Conservation (phyloP, 2,888 invertebrate species). For the Margaritifera margaritifera region DNA sequence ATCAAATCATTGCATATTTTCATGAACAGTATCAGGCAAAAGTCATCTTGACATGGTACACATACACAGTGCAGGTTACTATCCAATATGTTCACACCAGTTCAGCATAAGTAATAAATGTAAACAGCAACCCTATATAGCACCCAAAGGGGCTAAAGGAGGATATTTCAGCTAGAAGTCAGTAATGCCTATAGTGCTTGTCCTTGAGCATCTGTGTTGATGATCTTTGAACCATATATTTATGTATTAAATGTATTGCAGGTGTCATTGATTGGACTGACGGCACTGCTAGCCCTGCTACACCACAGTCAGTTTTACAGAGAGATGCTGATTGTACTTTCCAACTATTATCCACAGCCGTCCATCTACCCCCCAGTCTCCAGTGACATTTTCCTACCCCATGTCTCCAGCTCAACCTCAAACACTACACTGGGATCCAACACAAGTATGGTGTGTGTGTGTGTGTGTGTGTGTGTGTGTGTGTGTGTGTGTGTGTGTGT, state of each 20-base stretch:
- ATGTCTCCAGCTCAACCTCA: slow-evolving; percentile 42
- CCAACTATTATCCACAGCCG: slow-evolving; percentile 63
- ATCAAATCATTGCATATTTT: too few species aligned
- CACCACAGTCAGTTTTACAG: slow-evolving; percentile 69
- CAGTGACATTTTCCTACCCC: slow-evolving; percentile 27
- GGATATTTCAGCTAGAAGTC: neutral
- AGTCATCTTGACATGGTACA: too few species aligned
- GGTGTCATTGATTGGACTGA: slow-evolving; percentile 66
- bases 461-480: too few species aligned
- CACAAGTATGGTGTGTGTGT: too few species aligned
- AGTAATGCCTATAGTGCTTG: neutral
- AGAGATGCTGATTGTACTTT: slow-evolving; percentile 57
- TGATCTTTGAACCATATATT: neutral
- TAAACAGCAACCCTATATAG: too few species aligned
- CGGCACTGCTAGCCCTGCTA: slow-evolving; percentile 65
- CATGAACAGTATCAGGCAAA: too few species aligned
- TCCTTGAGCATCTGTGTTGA: slow-evolving; percentile 2
- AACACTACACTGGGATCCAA: slow-evolving; percentile 40
- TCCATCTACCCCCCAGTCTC: slow-evolving; percentile 59
- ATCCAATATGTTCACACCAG: too few species aligned
- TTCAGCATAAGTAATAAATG: too few species aligned
- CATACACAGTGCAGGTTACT: too few species aligned
- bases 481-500: too few species aligned
- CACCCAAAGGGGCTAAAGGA: too few species aligned
- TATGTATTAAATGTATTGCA: slow-evolving; percentile 17